Conservation (phyloP, 2,797 vertebrate genomes). For the Diglossa cyanea region DNA sequence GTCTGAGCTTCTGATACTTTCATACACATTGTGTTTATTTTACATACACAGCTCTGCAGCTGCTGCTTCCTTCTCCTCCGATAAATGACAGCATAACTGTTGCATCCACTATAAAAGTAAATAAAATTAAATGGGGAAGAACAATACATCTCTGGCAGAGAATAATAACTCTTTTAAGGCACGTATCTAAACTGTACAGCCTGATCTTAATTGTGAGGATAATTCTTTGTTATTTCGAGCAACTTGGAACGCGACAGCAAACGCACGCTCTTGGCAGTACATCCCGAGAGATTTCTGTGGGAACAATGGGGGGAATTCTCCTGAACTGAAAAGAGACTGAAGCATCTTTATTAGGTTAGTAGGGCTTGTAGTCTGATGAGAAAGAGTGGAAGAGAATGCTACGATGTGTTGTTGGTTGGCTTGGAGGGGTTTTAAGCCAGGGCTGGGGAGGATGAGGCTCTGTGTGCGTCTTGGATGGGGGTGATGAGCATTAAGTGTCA, state of each 20-base stretch:
- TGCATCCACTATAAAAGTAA: slow-evolving; percentile 49
- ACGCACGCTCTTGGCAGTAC: neutral
- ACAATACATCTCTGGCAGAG: slow-evolving; percentile 37
- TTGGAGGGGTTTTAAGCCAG: neutral
- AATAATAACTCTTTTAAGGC: slow-evolving; percentile 41
- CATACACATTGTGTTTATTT: slow-evolving; percentile 16
- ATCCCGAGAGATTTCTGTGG: slow-evolving; percentile 39
- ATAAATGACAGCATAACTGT: slow-evolving; percentile 51
- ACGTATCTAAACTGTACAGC: slow-evolving; percentile 53
- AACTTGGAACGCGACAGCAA: slow-evolving; percentile 21
- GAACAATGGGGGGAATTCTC: slow-evolving; percentile 46
- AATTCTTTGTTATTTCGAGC: slow-evolving; percentile 59
- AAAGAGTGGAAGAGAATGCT: neutral
- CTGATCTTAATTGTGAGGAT: slow-evolving; percentile 59
- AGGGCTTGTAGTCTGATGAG: neutral
- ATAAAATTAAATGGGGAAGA: slow-evolving; percentile 52
- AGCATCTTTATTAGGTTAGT: slow-evolving; percentile 43
- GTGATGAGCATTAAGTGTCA: neutral
- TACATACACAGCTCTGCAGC: neutral
- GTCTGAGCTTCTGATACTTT: slow-evolving; percentile 16
- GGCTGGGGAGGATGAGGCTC: neutral
- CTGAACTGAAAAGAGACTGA: neutral
- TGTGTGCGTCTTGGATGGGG: neutral
- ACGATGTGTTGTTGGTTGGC: neutral
- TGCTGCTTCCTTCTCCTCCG: slow-evolving; percentile 8